phyloP scores from a whole-genome alignment of 2,113 vertebrate genomes.

The Collichthys lucidus region DNA sequence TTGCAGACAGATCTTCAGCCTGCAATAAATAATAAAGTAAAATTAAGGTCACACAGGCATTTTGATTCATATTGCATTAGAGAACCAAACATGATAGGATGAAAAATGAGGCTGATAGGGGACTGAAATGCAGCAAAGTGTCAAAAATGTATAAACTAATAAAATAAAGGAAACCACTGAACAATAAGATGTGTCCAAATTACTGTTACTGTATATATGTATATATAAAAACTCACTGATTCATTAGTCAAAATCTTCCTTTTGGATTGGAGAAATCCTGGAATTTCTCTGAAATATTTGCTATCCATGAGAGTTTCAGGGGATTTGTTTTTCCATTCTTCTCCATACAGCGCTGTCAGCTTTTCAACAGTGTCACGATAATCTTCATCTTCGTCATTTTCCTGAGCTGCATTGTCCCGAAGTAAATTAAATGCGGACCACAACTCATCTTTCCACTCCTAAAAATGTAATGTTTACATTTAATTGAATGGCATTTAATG shows the following conservation, averaged over 20 bases:
- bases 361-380: slow-evolving; percentile 3
- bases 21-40: slow-evolving; percentile 22
- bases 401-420: not conserved
- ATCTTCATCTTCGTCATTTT: slow-evolving; percentile 4
- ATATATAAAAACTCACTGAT: slow-evolving; percentile 18
- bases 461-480: not conserved
- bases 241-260: slow-evolving; percentile 25
- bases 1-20: slow-evolving; percentile 45
- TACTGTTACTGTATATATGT: too few relatives aligned
- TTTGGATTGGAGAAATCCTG: not conserved
- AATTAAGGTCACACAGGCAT: too few relatives aligned
- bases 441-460: slow-evolving; percentile 69
- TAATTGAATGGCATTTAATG: not conserved
- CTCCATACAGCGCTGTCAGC: slow-evolving; percentile 53
- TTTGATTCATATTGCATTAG: too few relatives aligned
- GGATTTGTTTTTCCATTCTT: slow-evolving; percentile 19
- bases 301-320: not conserved
- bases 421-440: slow-evolving; percentile 6
- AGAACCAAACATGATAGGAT: too few relatives aligned
- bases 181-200: too few relatives aligned
- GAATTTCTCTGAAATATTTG: slow-evolving; percentile 53
- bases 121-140: too few relatives aligned
- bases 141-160: too few relatives aligned
- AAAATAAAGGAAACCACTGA: too few relatives aligned
- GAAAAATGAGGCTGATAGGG: too few relatives aligned